Percentiles rank a stretch among this genome's conserved stretches.
Conservation (phyloP, 2,888 invertebrate species). For the Diachrysia chrysitis region DNA sequence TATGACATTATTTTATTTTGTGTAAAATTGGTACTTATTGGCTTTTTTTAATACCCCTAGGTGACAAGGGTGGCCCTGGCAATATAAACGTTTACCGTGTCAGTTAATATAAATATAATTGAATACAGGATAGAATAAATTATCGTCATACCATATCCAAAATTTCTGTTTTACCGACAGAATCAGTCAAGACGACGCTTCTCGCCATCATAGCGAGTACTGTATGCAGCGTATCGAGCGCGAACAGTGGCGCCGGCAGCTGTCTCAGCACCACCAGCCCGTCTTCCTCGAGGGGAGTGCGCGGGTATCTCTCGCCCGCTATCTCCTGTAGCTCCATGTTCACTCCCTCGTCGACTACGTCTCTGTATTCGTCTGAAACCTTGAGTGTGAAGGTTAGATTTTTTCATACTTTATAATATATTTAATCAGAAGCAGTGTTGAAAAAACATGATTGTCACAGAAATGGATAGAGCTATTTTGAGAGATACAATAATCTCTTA, state of each 20-base stretch:
- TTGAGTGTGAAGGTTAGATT: slow-evolving; percentile 42
- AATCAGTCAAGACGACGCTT: slow-evolving; percentile 67
- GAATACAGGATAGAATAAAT: background rate
- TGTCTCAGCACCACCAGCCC: slow-evolving; percentile 75
- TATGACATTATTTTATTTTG: no score
- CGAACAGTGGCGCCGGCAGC: slow-evolving; percentile 81
- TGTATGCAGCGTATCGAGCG: slow-evolving; percentile 75
- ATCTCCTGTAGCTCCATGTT: slow-evolving; percentile 76
- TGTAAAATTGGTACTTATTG: no score
- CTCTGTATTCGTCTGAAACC: slow-evolving; percentile 70
- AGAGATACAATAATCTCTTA: no score
- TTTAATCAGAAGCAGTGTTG: no score
- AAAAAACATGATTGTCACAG: no score
- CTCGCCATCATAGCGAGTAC: slow-evolving; percentile 76
- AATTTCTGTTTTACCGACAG: slow-evolving; percentile 64
- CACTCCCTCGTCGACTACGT: slow-evolving; percentile 66
- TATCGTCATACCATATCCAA: slow-evolving; percentile 72
- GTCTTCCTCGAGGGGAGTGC: slow-evolving; percentile 65
- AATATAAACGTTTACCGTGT: no score
- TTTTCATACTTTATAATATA: background rate
- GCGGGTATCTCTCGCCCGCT: slow-evolving; percentile 57
- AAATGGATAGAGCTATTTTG: no score
- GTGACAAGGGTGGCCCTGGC: no score
- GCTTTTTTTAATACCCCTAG: no score
- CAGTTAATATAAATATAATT: no score